Conservation (phyloP, 1,140 invertebrate genomes). For the Dinothrombium tinctorium region DNA sequence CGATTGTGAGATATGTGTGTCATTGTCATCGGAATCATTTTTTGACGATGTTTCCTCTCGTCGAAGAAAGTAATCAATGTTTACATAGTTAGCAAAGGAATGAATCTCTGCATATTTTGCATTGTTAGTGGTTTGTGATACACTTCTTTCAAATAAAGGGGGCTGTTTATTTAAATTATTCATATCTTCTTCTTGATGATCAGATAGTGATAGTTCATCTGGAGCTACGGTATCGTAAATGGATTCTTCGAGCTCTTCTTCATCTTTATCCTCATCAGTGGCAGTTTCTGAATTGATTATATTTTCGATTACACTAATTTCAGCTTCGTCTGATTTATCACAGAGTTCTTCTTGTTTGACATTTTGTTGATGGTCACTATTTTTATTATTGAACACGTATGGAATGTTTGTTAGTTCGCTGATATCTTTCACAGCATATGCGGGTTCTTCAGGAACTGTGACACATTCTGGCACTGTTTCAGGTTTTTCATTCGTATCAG, state of each 20-base stretch:
- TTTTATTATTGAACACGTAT: too few species aligned
- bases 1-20: conserved; percentile 21
- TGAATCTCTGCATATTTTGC: conserved; percentile 7
- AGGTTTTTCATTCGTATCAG: too few species aligned
- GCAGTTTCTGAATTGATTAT: not conserved
- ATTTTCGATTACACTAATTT: not conserved
- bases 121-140: not conserved
- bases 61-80: conserved; percentile 68
- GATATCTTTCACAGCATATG: too few species aligned
- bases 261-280: not conserved
- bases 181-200: not conserved
- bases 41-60: conserved; percentile 24
- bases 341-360: not conserved
- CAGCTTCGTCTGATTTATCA: not conserved
- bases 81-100: conserved; percentile 44
- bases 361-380: not conserved
- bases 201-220: conserved; percentile 6
- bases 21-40: conserved; percentile 19
- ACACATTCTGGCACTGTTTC: too few species aligned
- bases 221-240: conserved; percentile 17
- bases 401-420: too few species aligned
- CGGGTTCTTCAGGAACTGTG: too few species aligned
- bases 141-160: conserved; percentile 1
- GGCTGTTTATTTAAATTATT: not conserved
- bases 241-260: conserved; percentile 6